These are phyloP conservation scores for Lepidocyrtinus sp. DNA, from an alignment of 2,888 invertebrate genomes.

Conservation along the genomic window DNA sequence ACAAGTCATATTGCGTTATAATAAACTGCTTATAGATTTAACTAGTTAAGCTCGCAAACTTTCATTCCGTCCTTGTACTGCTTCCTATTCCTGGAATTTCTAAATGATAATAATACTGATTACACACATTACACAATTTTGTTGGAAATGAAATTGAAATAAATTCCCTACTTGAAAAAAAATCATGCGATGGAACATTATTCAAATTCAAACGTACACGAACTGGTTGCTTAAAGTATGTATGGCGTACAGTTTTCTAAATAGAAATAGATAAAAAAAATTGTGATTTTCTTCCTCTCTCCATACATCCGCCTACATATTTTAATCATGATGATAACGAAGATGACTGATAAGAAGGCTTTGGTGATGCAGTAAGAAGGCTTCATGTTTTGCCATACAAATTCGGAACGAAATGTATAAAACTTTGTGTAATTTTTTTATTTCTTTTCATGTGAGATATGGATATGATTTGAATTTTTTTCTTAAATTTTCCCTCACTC, in stretches of 20 bases:
- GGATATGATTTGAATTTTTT: slow-evolving; percentile 51
- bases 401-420: neutral
- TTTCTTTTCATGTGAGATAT: neutral
- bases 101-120: neutral
- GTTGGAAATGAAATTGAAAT: neutral
- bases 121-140: neutral
- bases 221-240: neutral
- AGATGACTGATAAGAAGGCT: slow-evolving; percentile 21
- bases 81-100: neutral
- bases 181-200: slow-evolving; percentile 25
- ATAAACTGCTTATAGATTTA: no score
- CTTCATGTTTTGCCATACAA: no score
- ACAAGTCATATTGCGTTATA: no score
- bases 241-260: neutral
- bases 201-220: neutral
- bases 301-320: neutral
- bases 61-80: neutral
- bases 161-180: neutral
- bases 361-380: slow-evolving; percentile 23
- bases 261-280: slow-evolving; percentile 2
- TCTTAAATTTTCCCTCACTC: neutral
- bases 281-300: slow-evolving; percentile 13
- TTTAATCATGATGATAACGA: slow-evolving; percentile 36
- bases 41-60: no score
- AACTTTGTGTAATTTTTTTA: no score